A percentile compares a stretch with the other conserved stretches of the same genome.
Conservation (phyloP, 2,797 vertebrate species). For the Anas capensis region DNA sequence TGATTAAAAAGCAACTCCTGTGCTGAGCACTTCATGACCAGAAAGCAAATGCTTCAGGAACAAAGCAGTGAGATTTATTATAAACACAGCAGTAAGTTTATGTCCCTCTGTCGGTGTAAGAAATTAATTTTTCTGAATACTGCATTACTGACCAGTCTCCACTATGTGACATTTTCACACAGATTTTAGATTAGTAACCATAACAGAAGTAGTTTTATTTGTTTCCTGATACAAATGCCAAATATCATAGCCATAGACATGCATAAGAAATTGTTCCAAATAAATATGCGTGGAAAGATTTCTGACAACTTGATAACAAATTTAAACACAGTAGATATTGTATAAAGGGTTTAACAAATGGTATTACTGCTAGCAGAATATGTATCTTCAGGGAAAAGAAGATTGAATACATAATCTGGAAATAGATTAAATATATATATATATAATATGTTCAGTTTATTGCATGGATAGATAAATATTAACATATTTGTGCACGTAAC, state of each 20-base stretch:
- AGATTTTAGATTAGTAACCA: background rate
- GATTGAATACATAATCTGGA: constrained; percentile 66
- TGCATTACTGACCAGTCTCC: constrained; percentile 72
- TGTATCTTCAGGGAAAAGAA: constrained; percentile 71
- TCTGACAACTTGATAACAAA: constrained; percentile 43
- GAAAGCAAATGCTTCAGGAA: background rate
- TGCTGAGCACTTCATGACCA: background rate
- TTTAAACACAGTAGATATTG: constrained; percentile 20
- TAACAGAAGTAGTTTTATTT: constrained; percentile 50
- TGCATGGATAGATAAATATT: constrained; percentile 73
- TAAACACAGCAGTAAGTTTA: constrained; percentile 73
- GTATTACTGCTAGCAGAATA: constrained; percentile 79
- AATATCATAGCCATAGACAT: constrained; percentile 26
- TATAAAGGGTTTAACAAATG: constrained; percentile 44
- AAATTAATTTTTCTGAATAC: constrained; percentile 72
- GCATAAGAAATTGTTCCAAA: constrained; percentile 42
- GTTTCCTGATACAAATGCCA: constrained; percentile 40
- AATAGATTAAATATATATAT: constrained; percentile 75
- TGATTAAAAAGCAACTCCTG: background rate
- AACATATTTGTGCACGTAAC: constrained; percentile 49
- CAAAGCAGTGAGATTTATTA: constrained; percentile 74
- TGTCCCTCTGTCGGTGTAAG: constrained; percentile 68
- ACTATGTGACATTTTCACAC: constrained; percentile 26
- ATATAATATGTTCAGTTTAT: constrained; percentile 64
- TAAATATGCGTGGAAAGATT: constrained; percentile 45